phyloP scores from a whole-genome alignment of 1,140 invertebrate genomes.

The Hermetia illucens region DNA sequence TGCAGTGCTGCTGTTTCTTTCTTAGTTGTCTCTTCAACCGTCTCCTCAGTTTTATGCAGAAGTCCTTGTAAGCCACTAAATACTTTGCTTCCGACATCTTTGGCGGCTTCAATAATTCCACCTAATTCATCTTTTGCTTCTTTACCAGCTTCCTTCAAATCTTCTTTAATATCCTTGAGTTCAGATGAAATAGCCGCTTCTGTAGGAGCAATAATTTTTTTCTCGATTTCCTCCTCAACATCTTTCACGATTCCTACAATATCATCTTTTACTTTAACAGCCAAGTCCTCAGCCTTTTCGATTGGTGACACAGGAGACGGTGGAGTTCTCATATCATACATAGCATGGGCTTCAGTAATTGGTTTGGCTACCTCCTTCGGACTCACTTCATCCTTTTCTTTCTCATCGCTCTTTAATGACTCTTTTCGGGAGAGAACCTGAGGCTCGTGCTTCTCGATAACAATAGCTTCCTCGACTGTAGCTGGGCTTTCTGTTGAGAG shows the following conservation, averaged over 20 bases:
- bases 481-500: constrained; percentile 22
- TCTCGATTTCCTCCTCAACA: too few species aligned
- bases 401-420: background rate
- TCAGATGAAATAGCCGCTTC: too few species aligned
- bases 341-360: too few species aligned
- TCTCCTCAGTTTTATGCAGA: constrained; percentile 8
- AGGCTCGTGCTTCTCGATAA: constrained; percentile 12
- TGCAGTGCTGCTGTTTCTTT: constrained; percentile 8
- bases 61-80: background rate
- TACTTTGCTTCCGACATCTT: background rate
- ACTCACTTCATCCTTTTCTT: background rate
- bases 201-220: too few species aligned
- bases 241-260: too few species aligned
- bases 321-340: background rate
- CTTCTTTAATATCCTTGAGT: background rate
- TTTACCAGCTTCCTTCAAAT: background rate
- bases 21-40: constrained; percentile 9
- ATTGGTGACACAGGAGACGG: too few species aligned
- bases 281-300: too few species aligned
- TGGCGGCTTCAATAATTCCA: background rate
- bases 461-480: constrained; percentile 27
- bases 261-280: too few species aligned
- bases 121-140: background rate
- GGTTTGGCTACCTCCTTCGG: background rate
- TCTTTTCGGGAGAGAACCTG: constrained; percentile 1